Base-by-base conservation (phyloP, 2,113 vertebrate genomes). In the Carassius carassius region DNA sequence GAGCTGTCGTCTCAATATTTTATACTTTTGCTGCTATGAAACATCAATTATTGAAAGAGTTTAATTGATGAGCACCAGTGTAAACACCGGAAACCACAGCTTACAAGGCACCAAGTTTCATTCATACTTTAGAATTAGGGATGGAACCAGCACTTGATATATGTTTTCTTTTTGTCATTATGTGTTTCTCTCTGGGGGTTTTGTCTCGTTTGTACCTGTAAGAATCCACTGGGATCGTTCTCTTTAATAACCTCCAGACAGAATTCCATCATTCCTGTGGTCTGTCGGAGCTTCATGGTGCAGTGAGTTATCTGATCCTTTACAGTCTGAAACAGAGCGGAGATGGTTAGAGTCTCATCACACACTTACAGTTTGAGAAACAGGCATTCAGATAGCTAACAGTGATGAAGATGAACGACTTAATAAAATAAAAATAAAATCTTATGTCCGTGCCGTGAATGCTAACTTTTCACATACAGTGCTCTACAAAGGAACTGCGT, bases 231-330 rank as follows among this genome's bases (percentile, higher is more conserved):
- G 29, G 97, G 97, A 88, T 99, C 97, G 0, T 99, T 99, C 92
- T 99, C 98, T 87, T 98, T 99, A 84, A 99, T 97, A 85, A 97
- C 97, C 91, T 99, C 98, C 84, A 99, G 93, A 77, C 98, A 99
- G 91, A 95, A 99, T 91, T 99, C 98, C 97, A 99, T 99, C 89
- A 99, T 97, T 19, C 98, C 98, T 0, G 98, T 99, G 76, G 98
- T 99, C 95, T 99, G 98, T n/a, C 97, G 96, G 3, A 99, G 95
- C 93, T 97, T 99, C 94, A 99, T 90, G 0, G 97, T 99, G 90
- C 98, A 99, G 93, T 99, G 98, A 74, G 96, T 99, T 94, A 99
- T 99, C 94, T 99, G 98, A 92, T 99, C 98, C 86, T 98, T 97
- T 32, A 98, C 98, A 93, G 99, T 96, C 98, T 99, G 90, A 84